phyloP scores from a whole-genome alignment of 2,797 vertebrate genomes.

The Corythornis leucogaster region DNA sequence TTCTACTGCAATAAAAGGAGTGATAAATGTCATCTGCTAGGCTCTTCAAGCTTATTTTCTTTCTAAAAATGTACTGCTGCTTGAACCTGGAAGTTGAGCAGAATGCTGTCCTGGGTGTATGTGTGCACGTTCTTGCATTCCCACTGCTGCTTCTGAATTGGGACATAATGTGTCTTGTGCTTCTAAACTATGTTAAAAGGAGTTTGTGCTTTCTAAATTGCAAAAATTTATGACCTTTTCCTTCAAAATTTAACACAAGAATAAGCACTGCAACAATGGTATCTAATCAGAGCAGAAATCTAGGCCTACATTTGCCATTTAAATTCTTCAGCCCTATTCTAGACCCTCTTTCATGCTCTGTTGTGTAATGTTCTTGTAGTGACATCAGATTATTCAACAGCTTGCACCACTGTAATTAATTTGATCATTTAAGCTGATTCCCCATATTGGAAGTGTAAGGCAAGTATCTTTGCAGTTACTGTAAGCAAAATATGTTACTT shows the following conservation, averaged over 20 bases:
- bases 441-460: neutral
- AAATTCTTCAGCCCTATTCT: neutral
- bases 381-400: neutral
- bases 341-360: neutral
- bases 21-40: slow-evolving; percentile 47
- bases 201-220: neutral
- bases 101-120: neutral
- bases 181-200: neutral
- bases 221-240: neutral
- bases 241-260: neutral
- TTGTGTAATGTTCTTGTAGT: neutral
- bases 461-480: neutral
- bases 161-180: neutral
- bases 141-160: neutral
- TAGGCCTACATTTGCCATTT: neutral
- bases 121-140: neutral
- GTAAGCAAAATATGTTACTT: neutral
- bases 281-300: neutral
- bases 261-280: neutral
- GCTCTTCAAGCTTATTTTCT: slow-evolving; percentile 51
- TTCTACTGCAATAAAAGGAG: slow-evolving; percentile 79
- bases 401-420: neutral
- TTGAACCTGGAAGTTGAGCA: slow-evolving; percentile 51
- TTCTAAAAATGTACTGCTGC: slow-evolving; percentile 3
- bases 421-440: neutral